phyloP scores from a whole-genome alignment of 2,113 vertebrate genomes.

The Pelobates fuscus region DNA sequence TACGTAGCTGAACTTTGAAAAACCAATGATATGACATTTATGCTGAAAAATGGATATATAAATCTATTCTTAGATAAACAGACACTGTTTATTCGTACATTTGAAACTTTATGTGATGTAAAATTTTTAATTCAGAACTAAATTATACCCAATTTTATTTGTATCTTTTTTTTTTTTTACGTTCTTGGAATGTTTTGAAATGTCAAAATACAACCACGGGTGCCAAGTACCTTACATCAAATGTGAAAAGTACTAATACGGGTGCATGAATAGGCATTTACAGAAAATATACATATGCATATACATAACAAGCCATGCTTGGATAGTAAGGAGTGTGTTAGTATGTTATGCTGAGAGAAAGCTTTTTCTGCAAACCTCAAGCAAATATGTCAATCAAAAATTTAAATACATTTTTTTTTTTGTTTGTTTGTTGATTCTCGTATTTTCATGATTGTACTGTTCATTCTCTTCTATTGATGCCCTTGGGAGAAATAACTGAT shows the following conservation, averaged over 20 bases:
- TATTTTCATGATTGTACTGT: background rate
- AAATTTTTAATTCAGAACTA: too few species aligned
- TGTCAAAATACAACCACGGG: background rate
- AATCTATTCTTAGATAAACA: too few species aligned
- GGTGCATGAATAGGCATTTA: background rate
- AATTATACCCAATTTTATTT: too few species aligned
- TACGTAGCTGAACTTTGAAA: too few species aligned
- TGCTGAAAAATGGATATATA: too few species aligned
- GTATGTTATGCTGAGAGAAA: background rate
- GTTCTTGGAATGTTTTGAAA: background rate
- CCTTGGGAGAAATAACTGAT: slow-evolving; percentile 28
- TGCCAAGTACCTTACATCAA: slow-evolving; percentile 11
- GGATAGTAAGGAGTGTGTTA: background rate
- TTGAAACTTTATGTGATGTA: too few species aligned
- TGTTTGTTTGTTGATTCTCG: slow-evolving; percentile 2
- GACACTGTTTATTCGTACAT: too few species aligned
- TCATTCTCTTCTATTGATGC: background rate
- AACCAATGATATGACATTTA: too few species aligned
- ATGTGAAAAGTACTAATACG: background rate
- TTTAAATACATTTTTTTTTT: background rate
- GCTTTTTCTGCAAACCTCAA: background rate
- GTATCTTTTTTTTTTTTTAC: too few species aligned
- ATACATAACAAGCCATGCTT: slow-evolving; percentile 1
- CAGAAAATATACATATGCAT: too few species aligned
- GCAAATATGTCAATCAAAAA: background rate